phyloP scores from a whole-genome alignment of 2,113 vertebrate species.

The Hyla sarda region DNA sequence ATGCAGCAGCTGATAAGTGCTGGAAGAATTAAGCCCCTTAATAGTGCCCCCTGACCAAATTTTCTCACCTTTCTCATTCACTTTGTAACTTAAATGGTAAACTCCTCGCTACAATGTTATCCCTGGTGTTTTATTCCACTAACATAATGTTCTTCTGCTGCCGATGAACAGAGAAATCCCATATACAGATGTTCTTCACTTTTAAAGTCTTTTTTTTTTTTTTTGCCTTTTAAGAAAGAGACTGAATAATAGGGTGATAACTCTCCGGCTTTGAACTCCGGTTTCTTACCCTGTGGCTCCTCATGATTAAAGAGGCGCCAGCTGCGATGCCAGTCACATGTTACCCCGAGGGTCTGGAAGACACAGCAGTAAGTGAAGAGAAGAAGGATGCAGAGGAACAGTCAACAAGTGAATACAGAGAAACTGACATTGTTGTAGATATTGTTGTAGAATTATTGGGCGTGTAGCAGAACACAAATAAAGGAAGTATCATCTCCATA shows the following conservation, averaged over 20 bases:
- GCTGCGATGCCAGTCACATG: not conserved
- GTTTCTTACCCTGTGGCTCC: constrained; percentile 34
- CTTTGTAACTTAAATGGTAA: not conserved
- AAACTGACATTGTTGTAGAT: not conserved
- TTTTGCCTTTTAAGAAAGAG: constrained; percentile 24
- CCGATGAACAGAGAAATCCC: not conserved
- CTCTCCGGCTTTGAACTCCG: constrained; percentile 8
- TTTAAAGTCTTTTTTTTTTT: not conserved
- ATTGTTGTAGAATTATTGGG: not conserved
- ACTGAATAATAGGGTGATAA: constrained; percentile 27
- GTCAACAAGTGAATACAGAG: too few species aligned
- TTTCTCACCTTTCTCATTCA: too few species aligned
- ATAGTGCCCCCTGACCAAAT: too few species aligned
- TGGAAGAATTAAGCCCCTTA: too few species aligned
- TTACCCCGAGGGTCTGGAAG: not conserved
- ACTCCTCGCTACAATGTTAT: not conserved
- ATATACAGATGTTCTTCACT: not conserved
- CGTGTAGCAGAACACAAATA: not conserved
- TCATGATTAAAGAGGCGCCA: not conserved
- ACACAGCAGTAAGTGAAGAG: not conserved
- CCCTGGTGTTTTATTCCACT: not conserved
- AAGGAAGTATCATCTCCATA: not conserved
- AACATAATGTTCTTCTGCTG: not conserved
- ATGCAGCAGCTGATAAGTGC: too few species aligned
- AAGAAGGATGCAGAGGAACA: not conserved